Base-by-base conservation (phyloP, 2,888 invertebrate species). In the Ischnura elegans region DNA sequence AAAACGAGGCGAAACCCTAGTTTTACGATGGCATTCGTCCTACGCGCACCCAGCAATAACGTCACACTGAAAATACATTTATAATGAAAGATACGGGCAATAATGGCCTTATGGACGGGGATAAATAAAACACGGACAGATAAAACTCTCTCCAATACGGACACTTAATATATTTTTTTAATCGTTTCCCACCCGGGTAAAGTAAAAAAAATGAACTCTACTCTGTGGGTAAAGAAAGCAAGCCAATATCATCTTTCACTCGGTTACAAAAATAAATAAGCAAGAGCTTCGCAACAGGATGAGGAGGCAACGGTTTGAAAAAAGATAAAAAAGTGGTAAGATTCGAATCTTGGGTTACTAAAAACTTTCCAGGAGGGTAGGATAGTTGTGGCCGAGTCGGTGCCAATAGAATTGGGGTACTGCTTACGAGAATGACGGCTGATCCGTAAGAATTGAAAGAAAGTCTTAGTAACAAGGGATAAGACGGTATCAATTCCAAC, bases 21-120 rank as follows among this genome's bases (percentile, higher is more conserved):
- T 76, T 51, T 76, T 76, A 76, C 76, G 76, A 76, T 29, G 76
- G 36, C 76, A 76, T 29, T 76, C 76, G 76, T 61, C 61, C 76
- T 36, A 8, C 36, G 76, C 36, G 36, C 76, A 76, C 29, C 29
- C 76, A 76, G 76, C 76, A 29, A 76, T 76, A 76, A 76, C 76
- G 76, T 76, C 76, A 76, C 36, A 10, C 29, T 13, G 76, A 76
- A 76, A 36, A 76, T 76, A 76, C 76, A 76, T 76, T 76, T 76
- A 76, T 76, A 76, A 76, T 76, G 76, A 76, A 76, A 76, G 76
- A 29, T 29, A 76, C 36, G 76, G 76, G 76, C 76, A 76, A 76
- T 76, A 76, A 76, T 76, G 13, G 76, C 25, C 76, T 76, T 36
- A 29, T 76, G 16, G 76, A 2, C 76, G 16, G 16, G 36, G 36